Conservation (phyloP, 2,113 vertebrate species). For the Phaethornis superciliosus region DNA sequence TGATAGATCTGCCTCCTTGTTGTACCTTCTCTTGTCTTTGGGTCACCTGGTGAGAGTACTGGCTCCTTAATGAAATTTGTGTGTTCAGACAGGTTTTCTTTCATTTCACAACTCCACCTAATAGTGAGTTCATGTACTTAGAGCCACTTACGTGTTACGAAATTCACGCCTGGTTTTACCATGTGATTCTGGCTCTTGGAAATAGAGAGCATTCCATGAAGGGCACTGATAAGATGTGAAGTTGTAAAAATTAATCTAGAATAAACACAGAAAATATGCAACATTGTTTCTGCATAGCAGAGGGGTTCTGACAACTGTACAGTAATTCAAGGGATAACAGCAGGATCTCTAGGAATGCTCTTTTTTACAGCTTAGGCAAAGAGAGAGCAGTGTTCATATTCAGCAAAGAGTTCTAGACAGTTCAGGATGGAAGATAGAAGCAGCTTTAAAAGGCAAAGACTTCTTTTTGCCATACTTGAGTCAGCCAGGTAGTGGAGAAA, state of each 20-base stretch:
- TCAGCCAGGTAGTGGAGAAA: neutral
- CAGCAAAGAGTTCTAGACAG: neutral
- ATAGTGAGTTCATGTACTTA: neutral
- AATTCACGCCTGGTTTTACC: neutral
- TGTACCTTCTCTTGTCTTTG: neutral
- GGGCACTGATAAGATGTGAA: neutral
- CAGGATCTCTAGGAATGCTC: neutral
- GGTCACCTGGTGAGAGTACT: neutral
- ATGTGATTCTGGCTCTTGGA: neutral
- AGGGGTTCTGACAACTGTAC: neutral
- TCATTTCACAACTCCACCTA: neutral
- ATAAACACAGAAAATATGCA: neutral
- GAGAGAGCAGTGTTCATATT: neutral
- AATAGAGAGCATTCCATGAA: neutral
- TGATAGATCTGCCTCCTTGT: neutral
- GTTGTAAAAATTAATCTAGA: constrained; percentile 19
- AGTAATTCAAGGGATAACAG: neutral
- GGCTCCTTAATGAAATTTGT: neutral
- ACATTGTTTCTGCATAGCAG: neutral
- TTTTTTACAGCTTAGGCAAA: neutral
- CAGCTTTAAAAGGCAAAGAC: neutral
- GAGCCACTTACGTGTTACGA: neutral
- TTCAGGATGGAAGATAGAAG: neutral
- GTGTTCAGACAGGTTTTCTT: neutral
- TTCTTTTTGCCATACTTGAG: neutral